A percentile compares a stretch with the other conserved stretches of the same genome.
phyloP scores from a whole-genome alignment of 2,797 vertebrate species.

The Ceyx erithaca region DNA sequence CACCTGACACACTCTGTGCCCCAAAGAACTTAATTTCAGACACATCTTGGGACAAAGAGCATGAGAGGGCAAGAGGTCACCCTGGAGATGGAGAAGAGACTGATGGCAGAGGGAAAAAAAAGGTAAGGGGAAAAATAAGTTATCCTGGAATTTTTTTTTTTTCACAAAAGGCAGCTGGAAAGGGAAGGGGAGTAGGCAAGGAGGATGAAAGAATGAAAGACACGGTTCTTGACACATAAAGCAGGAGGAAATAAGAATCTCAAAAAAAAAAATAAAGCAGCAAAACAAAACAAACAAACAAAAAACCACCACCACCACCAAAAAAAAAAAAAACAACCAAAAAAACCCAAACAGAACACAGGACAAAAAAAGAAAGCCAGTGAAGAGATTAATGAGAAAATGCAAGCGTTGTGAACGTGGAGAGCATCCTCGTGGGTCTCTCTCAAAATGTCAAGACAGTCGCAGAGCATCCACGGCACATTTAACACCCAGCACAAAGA shows the following conservation, averaged over 20 bases:
- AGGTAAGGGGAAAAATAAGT: background rate
- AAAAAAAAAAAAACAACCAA: no score
- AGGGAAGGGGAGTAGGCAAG: background rate
- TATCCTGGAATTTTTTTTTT: background rate
- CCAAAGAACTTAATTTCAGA: slow-evolving; percentile 75
- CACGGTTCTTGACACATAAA: background rate
- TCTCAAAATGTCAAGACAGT: background rate
- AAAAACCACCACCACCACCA: no score
- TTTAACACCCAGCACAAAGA: slow-evolving; percentile 7
- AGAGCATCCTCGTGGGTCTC: background rate
- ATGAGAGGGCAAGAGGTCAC: background rate
- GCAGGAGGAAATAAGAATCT: background rate
- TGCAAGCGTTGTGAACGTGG: background rate
- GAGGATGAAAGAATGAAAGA: background rate
- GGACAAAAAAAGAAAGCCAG: background rate
- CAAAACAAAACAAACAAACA: no score
- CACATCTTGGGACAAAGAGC: slow-evolving; percentile 4
- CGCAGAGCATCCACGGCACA: background rate
- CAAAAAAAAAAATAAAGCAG: background rate
- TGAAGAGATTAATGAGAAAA: background rate
- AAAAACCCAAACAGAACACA: background rate
- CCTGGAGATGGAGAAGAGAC: background rate
- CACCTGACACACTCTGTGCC: background rate
- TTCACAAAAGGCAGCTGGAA: background rate
- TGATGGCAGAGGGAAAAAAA: background rate